Evolutionary conservation across 64 coral and sea anemone species (phyloP), one percentile per base, ranked within the genome.

Genomic region (Hydrozoanthus tunicans): DNA sequence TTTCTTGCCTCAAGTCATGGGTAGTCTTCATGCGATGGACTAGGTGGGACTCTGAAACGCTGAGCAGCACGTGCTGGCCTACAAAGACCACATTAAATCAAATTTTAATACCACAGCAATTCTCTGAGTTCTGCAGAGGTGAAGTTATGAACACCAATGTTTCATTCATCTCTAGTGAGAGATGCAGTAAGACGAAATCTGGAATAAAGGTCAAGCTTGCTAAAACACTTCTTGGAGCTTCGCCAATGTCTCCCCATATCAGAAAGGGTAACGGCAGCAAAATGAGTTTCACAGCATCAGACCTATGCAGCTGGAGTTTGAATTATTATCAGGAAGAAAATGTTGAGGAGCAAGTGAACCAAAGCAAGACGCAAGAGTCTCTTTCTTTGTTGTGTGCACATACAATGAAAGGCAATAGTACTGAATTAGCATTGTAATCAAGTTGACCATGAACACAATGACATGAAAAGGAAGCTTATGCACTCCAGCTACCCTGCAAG

Each of bases 191-290:
- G 78, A 80, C 59, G n/a, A 62, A 81, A 62, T 81, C 55, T 77
- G 75, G 53, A 77, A 77, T 51, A 77, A 55, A 77, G 53, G 74
- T 77, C 75, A 77, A 77, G 51, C 75, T n/a, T 10, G 13, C 83
- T 67, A 86, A 51, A 11, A 71, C 66, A 53, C 83, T 86, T 71
- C 82, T 64, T 51, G 64, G 64, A 85, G 70, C 63, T 85, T n/a
- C 82, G 69, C 32, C 82, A 85, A 85, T 85, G 53, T 70, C 11
- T 67, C 82, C 63, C 58, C 51, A 64, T 43, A 25, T 86, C 51
- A 15, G 83, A 86, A 86, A 85, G 59, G 15, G 82, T 85, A 11
- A 85, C 70, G 6, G 63, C 81, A 62, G 81, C 81, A 7, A 84
- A 84, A 86, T 8, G 64, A 11, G 64, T 86, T 86, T 86, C 82